These are phyloP conservation scores for Anodontia alba DNA, from an alignment of 2,888 invertebrate genomes.

Conservation along the genomic window DNA sequence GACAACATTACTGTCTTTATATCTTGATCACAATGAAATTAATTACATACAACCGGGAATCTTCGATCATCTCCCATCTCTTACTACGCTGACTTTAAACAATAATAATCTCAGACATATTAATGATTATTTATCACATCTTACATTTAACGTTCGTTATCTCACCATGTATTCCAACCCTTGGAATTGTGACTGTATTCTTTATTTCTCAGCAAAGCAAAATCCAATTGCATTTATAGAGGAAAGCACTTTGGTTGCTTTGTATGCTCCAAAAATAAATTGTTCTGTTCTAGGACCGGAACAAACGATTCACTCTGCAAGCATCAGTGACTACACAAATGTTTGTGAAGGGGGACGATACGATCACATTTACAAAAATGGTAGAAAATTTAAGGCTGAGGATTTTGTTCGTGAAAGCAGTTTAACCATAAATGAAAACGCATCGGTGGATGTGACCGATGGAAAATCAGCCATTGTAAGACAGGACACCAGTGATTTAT, in stretches of 20 bases:
- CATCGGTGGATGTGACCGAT: neutral
- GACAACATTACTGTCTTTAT: constrained; percentile 51
- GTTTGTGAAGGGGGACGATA: too few relatives aligned
- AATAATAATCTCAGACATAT: constrained; percentile 61
- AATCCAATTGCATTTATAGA: constrained; percentile 38
- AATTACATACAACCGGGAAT: constrained; percentile 52
- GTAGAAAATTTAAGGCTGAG: neutral
- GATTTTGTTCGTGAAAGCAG: neutral
- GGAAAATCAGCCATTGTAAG: neutral
- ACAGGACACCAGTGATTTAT: neutral
- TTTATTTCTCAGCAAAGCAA: constrained; percentile 47
- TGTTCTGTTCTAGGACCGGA: constrained; percentile 21
- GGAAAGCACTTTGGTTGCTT: neutral
- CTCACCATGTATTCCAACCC: constrained; percentile 62
- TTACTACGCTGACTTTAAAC: constrained; percentile 55
- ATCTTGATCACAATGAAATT: constrained; percentile 65
- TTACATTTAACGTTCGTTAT: constrained; percentile 53
- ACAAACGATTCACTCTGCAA: constrained; percentile 10
- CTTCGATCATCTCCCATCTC: constrained; percentile 56
- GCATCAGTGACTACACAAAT: constrained; percentile 24
- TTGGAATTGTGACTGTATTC: constrained; percentile 65
- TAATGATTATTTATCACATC: constrained; percentile 53
- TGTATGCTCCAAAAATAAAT: constrained; percentile 7
- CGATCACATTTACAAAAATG: neutral
- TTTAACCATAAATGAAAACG: neutral